A percentile compares a stretch with the other conserved stretches of the same genome.
Evolutionary conservation across 2,113 vertebrate genomes (phyloP).

Genomic region (Platanista minor): DNA sequence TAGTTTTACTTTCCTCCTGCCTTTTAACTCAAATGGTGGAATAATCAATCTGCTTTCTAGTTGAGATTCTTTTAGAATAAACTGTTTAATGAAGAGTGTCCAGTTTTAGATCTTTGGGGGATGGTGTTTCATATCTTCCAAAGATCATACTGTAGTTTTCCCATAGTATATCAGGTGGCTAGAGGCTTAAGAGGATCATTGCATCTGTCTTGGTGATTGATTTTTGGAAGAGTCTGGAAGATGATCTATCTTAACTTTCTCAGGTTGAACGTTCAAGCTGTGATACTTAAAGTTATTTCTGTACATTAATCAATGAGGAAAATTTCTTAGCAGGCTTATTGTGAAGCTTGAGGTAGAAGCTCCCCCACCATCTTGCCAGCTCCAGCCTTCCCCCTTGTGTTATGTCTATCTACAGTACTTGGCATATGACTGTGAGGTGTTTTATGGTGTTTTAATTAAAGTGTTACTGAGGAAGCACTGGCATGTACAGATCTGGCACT

Average conservation of each 20-base stretch:
- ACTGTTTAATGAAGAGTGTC: not conserved
- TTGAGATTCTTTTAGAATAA: slow-evolving; percentile 31
- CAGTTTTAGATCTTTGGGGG: not conserved
- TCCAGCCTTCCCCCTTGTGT: not conserved
- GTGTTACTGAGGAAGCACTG: slow-evolving; percentile 7
- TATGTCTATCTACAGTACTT: not conserved
- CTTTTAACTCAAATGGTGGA: not conserved
- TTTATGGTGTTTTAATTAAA: not conserved
- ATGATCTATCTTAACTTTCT: not conserved
- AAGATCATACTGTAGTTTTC: not conserved
- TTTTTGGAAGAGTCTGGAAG: slow-evolving; percentile 44
- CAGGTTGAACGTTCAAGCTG: slow-evolving; percentile 33
- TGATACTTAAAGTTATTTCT: slow-evolving; percentile 48
- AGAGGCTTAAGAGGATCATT: not conserved
- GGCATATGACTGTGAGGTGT: not conserved
- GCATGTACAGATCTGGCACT: not conserved
- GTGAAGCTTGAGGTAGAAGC: not conserved
- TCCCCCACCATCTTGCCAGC: not conserved
- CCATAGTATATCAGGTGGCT: not conserved
- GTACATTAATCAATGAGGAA: not conserved
- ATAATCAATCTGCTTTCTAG: not conserved
- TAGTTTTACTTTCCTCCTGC: not conserved
- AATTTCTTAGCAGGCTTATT: not conserved
- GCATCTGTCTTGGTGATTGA: slow-evolving; percentile 26
- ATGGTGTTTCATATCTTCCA: not conserved